These are phyloP conservation scores for Myiotriccus ornatus DNA, from an alignment of 2,797 vertebrate species.

Conservation along the genomic window DNA sequence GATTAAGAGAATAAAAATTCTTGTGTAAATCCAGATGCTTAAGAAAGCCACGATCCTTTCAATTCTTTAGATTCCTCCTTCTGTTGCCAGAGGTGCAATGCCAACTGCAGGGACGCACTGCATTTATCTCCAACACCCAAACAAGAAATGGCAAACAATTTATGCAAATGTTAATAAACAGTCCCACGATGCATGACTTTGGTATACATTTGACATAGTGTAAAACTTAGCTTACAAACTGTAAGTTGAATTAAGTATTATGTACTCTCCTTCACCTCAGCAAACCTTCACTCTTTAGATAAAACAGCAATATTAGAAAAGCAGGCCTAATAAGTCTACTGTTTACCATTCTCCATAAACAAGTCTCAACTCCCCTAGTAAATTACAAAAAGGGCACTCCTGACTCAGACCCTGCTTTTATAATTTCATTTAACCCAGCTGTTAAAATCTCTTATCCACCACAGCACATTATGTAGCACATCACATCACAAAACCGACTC, in stretches of 20 bases:
- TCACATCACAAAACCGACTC: background rate
- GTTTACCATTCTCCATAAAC: background rate
- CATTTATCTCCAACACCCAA: background rate
- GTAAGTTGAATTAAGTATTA: background rate
- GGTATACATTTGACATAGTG: background rate
- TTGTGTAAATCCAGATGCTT: background rate
- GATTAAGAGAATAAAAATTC: background rate
- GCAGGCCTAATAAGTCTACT: background rate
- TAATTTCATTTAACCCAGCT: background rate
- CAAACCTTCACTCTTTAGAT: background rate
- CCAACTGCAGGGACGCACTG: background rate
- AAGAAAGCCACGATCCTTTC: background rate
- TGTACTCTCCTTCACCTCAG: background rate
- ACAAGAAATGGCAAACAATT: background rate
- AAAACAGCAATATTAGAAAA: background rate
- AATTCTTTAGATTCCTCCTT: background rate
- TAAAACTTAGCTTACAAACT: background rate
- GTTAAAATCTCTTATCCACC: background rate
- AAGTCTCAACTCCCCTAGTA: background rate
- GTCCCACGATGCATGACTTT: background rate
- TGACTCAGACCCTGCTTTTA: background rate
- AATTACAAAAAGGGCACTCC: background rate
- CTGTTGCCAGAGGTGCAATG: background rate
- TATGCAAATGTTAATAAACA: background rate
- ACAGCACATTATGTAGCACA: background rate